phyloP scores from a whole-genome alignment of 2,113 vertebrate species.

The Psophia crepitans region DNA sequence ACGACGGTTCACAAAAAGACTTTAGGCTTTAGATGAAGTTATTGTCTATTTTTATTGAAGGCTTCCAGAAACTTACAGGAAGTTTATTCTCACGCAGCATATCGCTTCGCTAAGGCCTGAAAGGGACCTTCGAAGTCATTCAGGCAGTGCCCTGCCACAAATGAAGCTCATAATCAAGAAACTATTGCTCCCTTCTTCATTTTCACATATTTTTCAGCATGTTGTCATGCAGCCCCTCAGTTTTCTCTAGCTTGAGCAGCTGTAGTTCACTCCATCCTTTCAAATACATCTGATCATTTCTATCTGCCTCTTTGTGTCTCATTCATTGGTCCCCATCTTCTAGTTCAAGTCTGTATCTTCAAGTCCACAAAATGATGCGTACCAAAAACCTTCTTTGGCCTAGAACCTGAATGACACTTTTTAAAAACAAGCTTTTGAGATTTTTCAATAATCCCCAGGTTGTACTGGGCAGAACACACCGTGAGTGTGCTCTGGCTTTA shows the following conservation, averaged over 20 bases:
- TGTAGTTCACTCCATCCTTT: not conserved
- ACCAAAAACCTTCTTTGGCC: not conserved
- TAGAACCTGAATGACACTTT: not conserved
- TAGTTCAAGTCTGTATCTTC: not conserved
- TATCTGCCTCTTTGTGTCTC: not conserved
- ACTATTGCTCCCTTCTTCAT: not conserved
- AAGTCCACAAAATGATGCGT: not conserved
- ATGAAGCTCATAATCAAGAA: not conserved
- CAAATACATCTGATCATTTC: not conserved
- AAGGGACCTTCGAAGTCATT: not conserved
- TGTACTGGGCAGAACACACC: accelerated
- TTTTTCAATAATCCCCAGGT: not conserved
- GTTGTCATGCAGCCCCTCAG: not conserved
- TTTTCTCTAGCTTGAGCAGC: not conserved
- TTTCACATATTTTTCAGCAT: not conserved
- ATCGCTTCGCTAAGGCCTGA: not conserved
- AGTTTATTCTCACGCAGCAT: not conserved
- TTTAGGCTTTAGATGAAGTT: not conserved
- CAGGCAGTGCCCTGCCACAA: not conserved
- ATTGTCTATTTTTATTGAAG: not conserved
- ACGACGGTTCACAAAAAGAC: not conserved
- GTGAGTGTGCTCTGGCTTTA: not conserved
- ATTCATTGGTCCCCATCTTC: not conserved
- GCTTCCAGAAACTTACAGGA: not conserved
- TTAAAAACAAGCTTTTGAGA: not conserved